Evolutionary conservation across 2,797 vertebrate genomes (phyloP), one percentile per base, ranked within the genome.

Genomic region (Xiphorhynchus erythropygius): DNA sequence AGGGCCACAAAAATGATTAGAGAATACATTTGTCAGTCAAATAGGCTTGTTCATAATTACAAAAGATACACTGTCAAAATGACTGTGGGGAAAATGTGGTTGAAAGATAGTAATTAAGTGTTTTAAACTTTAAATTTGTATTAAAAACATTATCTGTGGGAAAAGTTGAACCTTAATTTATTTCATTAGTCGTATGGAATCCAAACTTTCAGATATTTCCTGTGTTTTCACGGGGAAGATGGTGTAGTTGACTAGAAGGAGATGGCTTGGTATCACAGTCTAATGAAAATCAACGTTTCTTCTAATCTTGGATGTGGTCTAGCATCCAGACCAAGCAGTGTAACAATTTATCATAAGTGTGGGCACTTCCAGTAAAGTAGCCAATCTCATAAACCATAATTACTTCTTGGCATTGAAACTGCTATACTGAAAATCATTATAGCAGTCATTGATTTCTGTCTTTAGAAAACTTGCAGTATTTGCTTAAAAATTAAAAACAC

Each of bases 351-450:
- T 94, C 96, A 87, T 59, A 53, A 85, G n/a, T 49, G 65, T 84
- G 63, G 84, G 74, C 76, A 93, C 81, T 97, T 93, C 46, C 83
- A 95, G 71, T 89, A 95, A 92, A 53, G 91, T 32, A 68, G 25
- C 23, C 92, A 87, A 91, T 79, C 59, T 70, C 73, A 86, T 96
- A 76, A 91, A 73, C 13, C 47, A 68, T 83, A 93, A 91, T 92
- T 89, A 88, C 82, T 89, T 94, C 55, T 94, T 94, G 86, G 80
- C 55, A 78, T 70, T 88, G 46, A 56, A 93, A 13, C 64, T 76
- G 77, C 59, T 59, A 24, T 69, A 28, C 13, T 81, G 63, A 90
- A 96, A 84, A 62, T 84, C 35, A 28, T 80, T 83, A 27, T 18
- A 87, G 44, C 7, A 41, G 55, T 22, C 13, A 86, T 76, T 69